These are phyloP conservation scores for Larimichthys crocea DNA, from an alignment of 2,113 vertebrate species.

Conservation along the genomic window DNA sequence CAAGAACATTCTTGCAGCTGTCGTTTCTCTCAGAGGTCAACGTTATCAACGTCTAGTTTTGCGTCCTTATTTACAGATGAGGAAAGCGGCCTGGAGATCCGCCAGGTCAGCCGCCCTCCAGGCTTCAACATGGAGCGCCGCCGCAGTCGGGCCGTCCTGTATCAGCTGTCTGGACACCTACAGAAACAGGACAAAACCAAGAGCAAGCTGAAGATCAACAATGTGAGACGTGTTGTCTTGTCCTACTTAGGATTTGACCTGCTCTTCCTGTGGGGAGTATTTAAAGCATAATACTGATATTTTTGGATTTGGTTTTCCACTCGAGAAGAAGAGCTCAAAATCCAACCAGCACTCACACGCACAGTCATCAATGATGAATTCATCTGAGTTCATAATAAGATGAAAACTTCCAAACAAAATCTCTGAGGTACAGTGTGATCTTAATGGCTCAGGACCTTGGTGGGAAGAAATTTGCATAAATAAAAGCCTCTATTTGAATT, in stretches of 20 bases:
- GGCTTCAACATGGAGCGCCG: constrained; percentile 83
- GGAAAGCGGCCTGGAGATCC: constrained; percentile 82
- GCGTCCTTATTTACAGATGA: constrained; percentile 69
- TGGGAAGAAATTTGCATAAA: background rate
- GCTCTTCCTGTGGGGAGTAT: background rate
- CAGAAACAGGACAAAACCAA: constrained; percentile 88
- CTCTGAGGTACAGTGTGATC: background rate
- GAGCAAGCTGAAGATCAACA: constrained; percentile 88
- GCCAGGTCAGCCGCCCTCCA: constrained; percentile 78
- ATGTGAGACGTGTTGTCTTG: constrained; percentile 70
- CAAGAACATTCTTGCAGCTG: too few relatives aligned
- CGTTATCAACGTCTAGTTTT: background rate
- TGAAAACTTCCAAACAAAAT: background rate
- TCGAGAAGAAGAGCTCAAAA: background rate
- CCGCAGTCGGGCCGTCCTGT: constrained; percentile 86
- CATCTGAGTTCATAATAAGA: background rate
- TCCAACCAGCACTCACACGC: background rate
- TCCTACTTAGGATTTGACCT: background rate
- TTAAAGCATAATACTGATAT: background rate
- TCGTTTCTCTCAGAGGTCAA: too few relatives aligned
- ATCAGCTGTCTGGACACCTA: constrained; percentile 88
- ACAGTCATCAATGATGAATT: background rate
- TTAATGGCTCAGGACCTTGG: background rate
- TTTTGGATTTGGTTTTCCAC: background rate
- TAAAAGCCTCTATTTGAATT: background rate